Percentiles rank a stretch among this genome's conserved stretches.
phyloP scores from a whole-genome alignment of 2,113 vertebrate species.

The Nipponia nippon region DNA sequence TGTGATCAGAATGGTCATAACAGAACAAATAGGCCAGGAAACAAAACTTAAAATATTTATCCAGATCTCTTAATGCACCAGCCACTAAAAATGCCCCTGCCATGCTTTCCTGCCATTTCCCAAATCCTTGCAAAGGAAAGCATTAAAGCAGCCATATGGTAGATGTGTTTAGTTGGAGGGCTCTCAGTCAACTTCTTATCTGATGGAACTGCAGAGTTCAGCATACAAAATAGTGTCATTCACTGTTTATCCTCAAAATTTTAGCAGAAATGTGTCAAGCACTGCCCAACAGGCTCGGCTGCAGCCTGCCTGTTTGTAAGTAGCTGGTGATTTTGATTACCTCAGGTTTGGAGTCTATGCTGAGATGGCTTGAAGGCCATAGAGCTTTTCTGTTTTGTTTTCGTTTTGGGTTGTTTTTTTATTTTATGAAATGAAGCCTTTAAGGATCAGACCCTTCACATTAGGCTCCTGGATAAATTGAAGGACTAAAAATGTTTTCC shows the following conservation, averaged over 20 bases:
- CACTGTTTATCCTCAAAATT: background rate
- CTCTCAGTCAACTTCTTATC: background rate
- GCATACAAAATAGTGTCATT: background rate
- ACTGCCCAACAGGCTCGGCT: background rate
- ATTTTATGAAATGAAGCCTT: background rate
- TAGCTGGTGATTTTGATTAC: background rate
- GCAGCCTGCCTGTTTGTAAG: background rate
- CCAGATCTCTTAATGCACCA: background rate
- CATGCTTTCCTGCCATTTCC: background rate
- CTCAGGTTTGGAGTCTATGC: background rate
- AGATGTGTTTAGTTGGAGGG: background rate
- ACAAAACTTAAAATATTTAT: background rate
- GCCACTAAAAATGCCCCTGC: background rate
- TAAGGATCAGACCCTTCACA: background rate
- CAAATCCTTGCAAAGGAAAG: background rate
- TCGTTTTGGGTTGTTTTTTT: background rate
- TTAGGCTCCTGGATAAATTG: background rate
- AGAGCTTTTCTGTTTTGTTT: background rate
- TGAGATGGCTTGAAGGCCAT: background rate
- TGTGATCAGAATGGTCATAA: background rate
- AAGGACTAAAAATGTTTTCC: background rate
- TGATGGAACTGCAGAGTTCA: background rate
- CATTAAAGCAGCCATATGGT: background rate
- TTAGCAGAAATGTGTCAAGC: background rate
- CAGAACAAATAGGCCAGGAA: background rate